A percentile compares a stretch with the other conserved stretches of the same genome.
Conservation (phyloP, 2,888 invertebrate genomes). For the Lingula anatina region DNA sequence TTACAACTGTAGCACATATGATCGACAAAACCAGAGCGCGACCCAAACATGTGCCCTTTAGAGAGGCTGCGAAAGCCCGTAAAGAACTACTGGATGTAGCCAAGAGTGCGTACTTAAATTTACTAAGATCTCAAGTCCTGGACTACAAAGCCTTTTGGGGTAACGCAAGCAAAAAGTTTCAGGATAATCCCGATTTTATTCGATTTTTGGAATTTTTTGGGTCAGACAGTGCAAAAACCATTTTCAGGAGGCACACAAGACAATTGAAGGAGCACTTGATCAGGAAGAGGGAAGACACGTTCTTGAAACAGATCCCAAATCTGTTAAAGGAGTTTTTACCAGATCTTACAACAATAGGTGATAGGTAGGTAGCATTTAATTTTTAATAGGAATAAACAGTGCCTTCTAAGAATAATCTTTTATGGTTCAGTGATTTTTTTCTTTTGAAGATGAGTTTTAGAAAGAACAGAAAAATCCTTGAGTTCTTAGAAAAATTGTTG, state of each 20-base stretch:
- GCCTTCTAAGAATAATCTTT: too few species aligned
- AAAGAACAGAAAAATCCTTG: too few species aligned
- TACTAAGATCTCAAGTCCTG: constrained; percentile 76
- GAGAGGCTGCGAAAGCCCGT: constrained; percentile 78
- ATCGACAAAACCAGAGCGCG: constrained; percentile 80
- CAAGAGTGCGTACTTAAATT: constrained; percentile 81
- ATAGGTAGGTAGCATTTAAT: constrained; percentile 57
- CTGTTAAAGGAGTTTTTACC: constrained; percentile 74
- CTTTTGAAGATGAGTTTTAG: too few species aligned
- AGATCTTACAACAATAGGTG: constrained; percentile 65
- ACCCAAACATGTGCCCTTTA: constrained; percentile 60
- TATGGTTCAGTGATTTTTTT: too few species aligned
- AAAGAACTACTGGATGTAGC: constrained; percentile 85
- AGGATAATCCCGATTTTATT: constrained; percentile 81
- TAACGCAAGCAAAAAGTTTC: constrained; percentile 71
- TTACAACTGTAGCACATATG: constrained; percentile 82
- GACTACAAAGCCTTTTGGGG: constrained; percentile 67
- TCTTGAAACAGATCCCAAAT: constrained; percentile 72
- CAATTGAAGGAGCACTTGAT: constrained; percentile 71
- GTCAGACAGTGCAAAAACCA: constrained; percentile 72
- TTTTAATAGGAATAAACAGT: too few species aligned
- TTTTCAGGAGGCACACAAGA: constrained; percentile 74
- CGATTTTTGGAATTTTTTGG: constrained; percentile 83
- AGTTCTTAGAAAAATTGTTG: too few species aligned
- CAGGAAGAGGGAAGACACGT: constrained; percentile 69